Conservation (phyloP, 2,888 invertebrate genomes). For the Agrotis exclamationis region DNA sequence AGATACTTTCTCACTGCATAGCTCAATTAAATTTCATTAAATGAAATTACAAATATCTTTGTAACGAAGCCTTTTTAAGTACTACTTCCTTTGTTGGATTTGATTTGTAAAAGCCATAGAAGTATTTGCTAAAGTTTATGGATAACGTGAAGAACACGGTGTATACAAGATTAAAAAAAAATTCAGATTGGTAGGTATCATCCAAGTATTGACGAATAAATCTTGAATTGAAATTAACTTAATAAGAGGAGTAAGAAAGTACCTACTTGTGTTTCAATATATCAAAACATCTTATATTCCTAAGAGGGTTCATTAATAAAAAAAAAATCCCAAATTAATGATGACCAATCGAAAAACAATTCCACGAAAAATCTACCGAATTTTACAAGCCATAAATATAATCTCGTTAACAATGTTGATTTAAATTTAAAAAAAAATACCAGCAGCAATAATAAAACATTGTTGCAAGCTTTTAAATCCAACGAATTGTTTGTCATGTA, state of each 20-base stretch:
- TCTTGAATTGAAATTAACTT: not conserved
- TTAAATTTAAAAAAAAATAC: slow-evolving; percentile 2
- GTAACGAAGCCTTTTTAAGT: too few relatives aligned
- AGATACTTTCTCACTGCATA: too few relatives aligned
- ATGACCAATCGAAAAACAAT: not conserved
- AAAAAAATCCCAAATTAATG: slow-evolving; percentile 1
- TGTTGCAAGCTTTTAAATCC: slow-evolving; percentile 12
- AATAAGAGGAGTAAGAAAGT: not conserved
- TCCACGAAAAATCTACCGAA: not conserved
- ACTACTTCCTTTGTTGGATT: too few relatives aligned
- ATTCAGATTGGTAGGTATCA: too few relatives aligned
- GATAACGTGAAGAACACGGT: too few relatives aligned
- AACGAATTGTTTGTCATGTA: slow-evolving; percentile 12
- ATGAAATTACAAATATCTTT: too few relatives aligned
- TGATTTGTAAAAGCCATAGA: too few relatives aligned
- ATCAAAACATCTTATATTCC: not conserved
- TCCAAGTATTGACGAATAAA: not conserved
- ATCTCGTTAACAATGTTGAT: slow-evolving; percentile 15
- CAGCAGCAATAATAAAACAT: not conserved
- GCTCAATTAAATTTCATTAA: too few relatives aligned
- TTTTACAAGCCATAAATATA: not conserved
- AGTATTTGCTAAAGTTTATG: too few relatives aligned
- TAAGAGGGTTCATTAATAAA: not conserved
- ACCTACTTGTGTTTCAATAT: not conserved
- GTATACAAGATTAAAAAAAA: too few relatives aligned